Evolutionary conservation across 2,888 invertebrate genomes (phyloP), one percentile per base, ranked within the genome.

Genomic region (Luperina testacea): DNA sequence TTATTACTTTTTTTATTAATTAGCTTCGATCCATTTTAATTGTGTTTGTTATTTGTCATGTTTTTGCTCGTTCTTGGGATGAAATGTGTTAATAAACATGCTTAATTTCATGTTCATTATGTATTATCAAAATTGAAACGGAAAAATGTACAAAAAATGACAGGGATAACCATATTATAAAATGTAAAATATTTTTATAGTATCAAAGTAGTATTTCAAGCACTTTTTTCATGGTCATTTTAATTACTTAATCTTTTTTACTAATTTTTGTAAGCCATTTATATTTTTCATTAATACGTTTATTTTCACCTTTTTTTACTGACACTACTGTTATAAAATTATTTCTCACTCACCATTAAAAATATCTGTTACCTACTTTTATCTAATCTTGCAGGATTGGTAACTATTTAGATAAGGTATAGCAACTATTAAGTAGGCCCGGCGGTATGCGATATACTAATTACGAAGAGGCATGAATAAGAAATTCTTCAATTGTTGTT

Each of bases 371-470:
- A 63, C n/a, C n/a, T n/a, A n/a, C 20, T 63, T 77, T 80, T 77
- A 84, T 84, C 84, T 87, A 68, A 87, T 86, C 86, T 77, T 72
- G 17, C 69, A 72, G n/a, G 24, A 72, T 80, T 68, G 45, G 75
- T 73, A 63, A 74, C 64, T 68, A 53, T 70, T 78, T 64, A 53
- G 75, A 70, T 73, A 75, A 24, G 61, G 38, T 81, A 74, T 48
- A 65, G 13, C 24, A 74, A 83, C 61, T 69, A 78, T 77, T 53
- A 27, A 67, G 59, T 74, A 81, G 79, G 70, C 53, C 70, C 57
- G 24, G 24, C 45, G 51, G 61, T 70, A 81, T 77, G 68, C 68
- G 53, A 64, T 73, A 53, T 57, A 75, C 72, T 81, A 84, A 81
- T 87, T 71, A 74, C 59, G 48, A 75, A 76, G 69, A 81, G 77